phyloP scores from a whole-genome alignment of 2,113 vertebrate species.

The Ailuropoda melanoleuca region DNA sequence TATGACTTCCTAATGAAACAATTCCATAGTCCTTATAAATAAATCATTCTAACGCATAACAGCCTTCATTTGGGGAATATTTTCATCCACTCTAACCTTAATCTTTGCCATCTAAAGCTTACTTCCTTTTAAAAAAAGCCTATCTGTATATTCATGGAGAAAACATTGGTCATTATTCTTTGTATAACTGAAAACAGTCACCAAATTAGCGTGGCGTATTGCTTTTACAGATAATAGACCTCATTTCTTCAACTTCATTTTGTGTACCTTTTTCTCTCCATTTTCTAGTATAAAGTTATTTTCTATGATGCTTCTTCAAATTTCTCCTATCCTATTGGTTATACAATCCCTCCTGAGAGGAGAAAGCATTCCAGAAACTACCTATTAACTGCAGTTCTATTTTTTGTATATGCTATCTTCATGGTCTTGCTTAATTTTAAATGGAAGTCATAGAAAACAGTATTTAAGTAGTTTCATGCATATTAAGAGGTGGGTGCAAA shows the following conservation, averaged over 20 bases:
- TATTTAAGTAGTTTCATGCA: neutral
- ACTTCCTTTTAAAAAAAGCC: neutral
- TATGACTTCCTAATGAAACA: neutral
- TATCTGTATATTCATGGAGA: neutral
- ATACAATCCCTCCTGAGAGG: neutral
- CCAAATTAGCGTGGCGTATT: neutral
- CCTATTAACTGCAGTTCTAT: neutral
- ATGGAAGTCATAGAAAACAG: neutral
- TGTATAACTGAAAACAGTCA: slow-evolving; percentile 13
- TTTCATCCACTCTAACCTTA: neutral
- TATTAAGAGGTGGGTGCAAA: neutral
- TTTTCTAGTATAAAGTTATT: slow-evolving; percentile 21
- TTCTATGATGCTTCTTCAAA: neutral
- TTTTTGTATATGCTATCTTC: slow-evolving; percentile 14
- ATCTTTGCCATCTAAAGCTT: neutral
- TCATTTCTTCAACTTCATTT: neutral
- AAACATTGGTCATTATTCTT: slow-evolving; percentile 5
- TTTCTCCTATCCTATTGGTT: neutral
- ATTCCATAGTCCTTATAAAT: neutral
- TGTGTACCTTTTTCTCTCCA: neutral
- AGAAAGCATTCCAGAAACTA: slow-evolving; percentile 45
- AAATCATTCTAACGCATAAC: neutral
- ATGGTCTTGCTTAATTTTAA: neutral
- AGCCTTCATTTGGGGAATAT: slow-evolving; percentile 2
- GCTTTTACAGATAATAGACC: neutral